Evolutionary conservation across 2,113 vertebrate genomes (phyloP), one percentile per base, ranked within the genome.

Genomic region (Rhabdomys dilectus): DNA sequence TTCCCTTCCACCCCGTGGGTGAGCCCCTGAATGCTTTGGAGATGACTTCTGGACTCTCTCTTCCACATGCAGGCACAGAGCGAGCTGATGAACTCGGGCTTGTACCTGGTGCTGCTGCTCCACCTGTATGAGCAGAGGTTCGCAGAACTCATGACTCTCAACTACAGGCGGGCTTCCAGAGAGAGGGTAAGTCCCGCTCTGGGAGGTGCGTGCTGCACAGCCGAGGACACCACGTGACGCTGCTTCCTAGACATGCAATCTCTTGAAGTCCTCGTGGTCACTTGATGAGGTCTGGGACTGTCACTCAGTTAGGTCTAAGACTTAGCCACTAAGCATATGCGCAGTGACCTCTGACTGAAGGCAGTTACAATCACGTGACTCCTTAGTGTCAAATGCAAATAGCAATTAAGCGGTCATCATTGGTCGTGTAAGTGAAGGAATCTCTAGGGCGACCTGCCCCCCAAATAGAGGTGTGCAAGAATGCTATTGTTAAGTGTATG

Each of bases 101-200:
- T 98, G 48, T 98, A 81, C 42, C 97, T 97, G 92, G 91, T 96
- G 24, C 92, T 97, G 45, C 94, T 98, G 39, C 97, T 97, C 29
- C 95, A 97, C 76, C 87, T 98, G 53, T 98, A 98, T 5, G 96
- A 98, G 58, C 75, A 97, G 96, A 97, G 95, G 19, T 97, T 96
- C 93, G 95, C 96, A 7, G 97, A 98, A 56, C 95, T 98, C 82
- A 56, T 70, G 58, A 96, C 96, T 36, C 94, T 84, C 15, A 98
- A 39, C 80, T 62, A 88, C 60, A 53, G 21, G 66, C 26, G n/a
- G 19, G 7, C 56, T 6, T 13, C 39, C 1, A 97, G 96, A 68
- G 97, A 96, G n/a, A 95, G 60, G 51, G 93, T 97, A 86, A 97
- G 92, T 96, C 48, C 3, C 48, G 58, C 92, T 31, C 36, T 0